Evolutionary conservation across 2,797 vertebrate species (phyloP).

Genomic region (Myripristis murdjan): DNA sequence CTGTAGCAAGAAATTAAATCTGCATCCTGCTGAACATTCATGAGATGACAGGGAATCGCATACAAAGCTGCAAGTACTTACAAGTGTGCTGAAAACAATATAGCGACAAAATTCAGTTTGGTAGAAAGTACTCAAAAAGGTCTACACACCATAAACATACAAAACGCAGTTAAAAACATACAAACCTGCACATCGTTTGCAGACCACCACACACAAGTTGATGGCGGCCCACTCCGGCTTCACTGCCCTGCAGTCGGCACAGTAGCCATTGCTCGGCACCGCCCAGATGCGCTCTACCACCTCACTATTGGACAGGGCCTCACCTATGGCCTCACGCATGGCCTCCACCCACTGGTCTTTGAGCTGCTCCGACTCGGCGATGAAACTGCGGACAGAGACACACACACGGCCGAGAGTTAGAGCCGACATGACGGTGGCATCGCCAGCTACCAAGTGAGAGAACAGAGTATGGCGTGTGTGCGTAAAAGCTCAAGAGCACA

Average conservation of each 20-base stretch:
- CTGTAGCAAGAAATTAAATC: too few relatives aligned
- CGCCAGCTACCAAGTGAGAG: conserved; percentile 3
- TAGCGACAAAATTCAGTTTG: neutral
- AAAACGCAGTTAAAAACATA: conserved; percentile 34
- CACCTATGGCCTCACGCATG: conserved; percentile 90
- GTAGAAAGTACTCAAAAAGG: conserved; percentile 62
- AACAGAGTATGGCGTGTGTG: conserved; percentile 1
- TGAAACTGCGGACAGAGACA: conserved; percentile 86
- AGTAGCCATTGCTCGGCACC: conserved; percentile 88
- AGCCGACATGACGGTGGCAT: conserved; percentile 40
- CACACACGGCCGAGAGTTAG: conserved; percentile 34
- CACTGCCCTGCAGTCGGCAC: conserved; percentile 89
- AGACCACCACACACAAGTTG: conserved; percentile 95
- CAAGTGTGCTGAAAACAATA: too few relatives aligned
- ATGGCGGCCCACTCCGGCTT: conserved; percentile 95
- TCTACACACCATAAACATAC: conserved; percentile 86
- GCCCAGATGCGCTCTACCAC: conserved; percentile 92
- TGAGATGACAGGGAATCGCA: too few relatives aligned
- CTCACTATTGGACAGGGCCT: conserved; percentile 92
- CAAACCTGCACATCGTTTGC: conserved; percentile 94
- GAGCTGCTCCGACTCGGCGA: conserved; percentile 89
- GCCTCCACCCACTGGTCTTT: conserved; percentile 93
- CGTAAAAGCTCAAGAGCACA: conserved; percentile 8
- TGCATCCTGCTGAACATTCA: too few relatives aligned
- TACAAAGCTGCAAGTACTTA: too few relatives aligned